Conservation (phyloP, 2,888 invertebrate species). For the Cancer borealis region DNA sequence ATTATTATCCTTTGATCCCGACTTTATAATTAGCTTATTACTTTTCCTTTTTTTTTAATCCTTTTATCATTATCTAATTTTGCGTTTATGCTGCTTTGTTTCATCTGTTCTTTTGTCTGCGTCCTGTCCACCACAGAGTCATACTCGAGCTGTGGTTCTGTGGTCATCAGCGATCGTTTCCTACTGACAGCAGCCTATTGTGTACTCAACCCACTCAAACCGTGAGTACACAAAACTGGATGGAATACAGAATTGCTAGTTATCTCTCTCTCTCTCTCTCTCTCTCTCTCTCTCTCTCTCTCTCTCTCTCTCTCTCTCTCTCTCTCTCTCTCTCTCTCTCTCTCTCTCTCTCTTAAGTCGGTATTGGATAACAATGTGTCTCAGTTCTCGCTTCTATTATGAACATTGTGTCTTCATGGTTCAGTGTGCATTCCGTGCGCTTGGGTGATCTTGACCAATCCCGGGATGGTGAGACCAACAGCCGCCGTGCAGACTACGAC, state of each 20-base stretch:
- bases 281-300: no score
- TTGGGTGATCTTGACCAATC: slow-evolving; percentile 44
- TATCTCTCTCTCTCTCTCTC: background rate
- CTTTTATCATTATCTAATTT: background rate
- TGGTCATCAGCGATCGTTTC: background rate
- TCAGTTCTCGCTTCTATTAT: no score
- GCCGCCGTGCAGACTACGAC: background rate
- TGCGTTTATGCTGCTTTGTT: background rate
- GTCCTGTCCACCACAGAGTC: background rate
- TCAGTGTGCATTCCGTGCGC: slow-evolving; percentile 15
- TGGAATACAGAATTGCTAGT: background rate
- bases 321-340: no score
- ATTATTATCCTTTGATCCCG: background rate
- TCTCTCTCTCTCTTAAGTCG: no score
- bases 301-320: background rate
- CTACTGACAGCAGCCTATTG: background rate
- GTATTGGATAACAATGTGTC: no score
- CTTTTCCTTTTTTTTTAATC: background rate
- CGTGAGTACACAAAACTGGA: background rate
- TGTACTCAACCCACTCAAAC: background rate
- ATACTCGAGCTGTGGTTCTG: background rate
- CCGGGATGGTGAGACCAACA: slow-evolving; percentile 31
- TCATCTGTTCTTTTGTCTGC: background rate
- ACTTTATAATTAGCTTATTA: background rate
- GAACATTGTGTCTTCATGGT: background rate